Conservation (phyloP, 2,113 vertebrate genomes). For the Thamnophis sirtalis region DNA sequence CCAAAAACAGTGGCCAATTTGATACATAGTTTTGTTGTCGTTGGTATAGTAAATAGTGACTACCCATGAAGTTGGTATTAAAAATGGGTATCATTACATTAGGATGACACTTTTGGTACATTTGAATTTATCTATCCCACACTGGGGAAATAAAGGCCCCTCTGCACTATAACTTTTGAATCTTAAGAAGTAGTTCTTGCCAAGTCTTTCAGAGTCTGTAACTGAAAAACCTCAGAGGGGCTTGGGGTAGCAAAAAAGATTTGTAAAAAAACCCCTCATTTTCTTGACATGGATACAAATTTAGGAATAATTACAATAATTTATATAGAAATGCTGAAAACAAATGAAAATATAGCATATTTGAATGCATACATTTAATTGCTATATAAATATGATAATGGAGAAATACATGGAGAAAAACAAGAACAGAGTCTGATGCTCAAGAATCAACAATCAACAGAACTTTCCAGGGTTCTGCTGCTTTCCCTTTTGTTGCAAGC, state of each 20-base stretch:
- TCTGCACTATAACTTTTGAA: neutral
- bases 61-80: neutral
- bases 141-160: neutral
- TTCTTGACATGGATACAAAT: neutral
- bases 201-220: neutral
- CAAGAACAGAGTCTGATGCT: neutral
- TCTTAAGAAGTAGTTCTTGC: neutral
- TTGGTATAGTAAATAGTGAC: neutral
- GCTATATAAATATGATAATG: neutral
- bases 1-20: neutral
- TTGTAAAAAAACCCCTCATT: neutral
- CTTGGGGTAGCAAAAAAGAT: neutral
- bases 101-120: neutral
- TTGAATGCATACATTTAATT: neutral
- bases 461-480: neutral
- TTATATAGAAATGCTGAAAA: neutral
- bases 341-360: neutral
- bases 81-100: neutral
- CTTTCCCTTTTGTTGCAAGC: neutral
- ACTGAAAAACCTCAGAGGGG: neutral
- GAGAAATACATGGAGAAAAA: neutral
- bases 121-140: neutral
- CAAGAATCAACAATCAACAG: neutral
- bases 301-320: neutral
- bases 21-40: neutral